These are phyloP conservation scores for Carlito syrichta DNA, from an alignment of 2,113 vertebrate species.

Conservation along the genomic window DNA sequence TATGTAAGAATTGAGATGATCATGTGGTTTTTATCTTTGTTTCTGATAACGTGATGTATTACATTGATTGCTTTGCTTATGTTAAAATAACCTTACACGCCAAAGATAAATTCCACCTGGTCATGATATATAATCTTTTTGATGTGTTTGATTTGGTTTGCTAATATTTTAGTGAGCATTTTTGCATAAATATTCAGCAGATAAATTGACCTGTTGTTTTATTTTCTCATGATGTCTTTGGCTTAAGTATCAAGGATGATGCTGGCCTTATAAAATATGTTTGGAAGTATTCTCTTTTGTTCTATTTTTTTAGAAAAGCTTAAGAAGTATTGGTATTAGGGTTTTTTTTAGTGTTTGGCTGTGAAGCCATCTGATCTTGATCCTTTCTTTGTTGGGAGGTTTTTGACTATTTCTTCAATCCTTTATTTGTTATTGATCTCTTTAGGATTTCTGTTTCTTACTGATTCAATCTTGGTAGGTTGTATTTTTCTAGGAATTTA, in stretches of 20 bases:
- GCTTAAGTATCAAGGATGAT: neutral
- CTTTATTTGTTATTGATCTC: neutral
- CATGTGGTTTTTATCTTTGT: neutral
- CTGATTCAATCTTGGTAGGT: neutral
- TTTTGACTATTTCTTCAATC: neutral
- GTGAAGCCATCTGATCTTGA: neutral
- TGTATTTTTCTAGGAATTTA: neutral
- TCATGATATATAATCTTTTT: neutral
- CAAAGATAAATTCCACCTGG: neutral
- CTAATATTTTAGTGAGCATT: neutral
- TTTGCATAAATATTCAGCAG: neutral
- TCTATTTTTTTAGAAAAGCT: neutral
- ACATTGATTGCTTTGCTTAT: neutral
- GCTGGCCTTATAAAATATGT: neutral
- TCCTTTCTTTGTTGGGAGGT: neutral
- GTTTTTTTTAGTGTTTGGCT: neutral
- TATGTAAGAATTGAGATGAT: neutral
- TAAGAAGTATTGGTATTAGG: neutral
- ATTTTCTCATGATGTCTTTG: neutral
- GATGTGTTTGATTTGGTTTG: neutral
- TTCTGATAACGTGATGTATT: neutral
- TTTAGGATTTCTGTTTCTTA: neutral
- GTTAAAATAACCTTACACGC: neutral
- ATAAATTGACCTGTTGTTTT: neutral
- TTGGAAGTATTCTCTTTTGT: neutral